A percentile compares a stretch with the other conserved stretches of the same genome.
Evolutionary conservation across 2,888 invertebrate genomes (phyloP).

Genomic region (Amblyteles armatorius): DNA sequence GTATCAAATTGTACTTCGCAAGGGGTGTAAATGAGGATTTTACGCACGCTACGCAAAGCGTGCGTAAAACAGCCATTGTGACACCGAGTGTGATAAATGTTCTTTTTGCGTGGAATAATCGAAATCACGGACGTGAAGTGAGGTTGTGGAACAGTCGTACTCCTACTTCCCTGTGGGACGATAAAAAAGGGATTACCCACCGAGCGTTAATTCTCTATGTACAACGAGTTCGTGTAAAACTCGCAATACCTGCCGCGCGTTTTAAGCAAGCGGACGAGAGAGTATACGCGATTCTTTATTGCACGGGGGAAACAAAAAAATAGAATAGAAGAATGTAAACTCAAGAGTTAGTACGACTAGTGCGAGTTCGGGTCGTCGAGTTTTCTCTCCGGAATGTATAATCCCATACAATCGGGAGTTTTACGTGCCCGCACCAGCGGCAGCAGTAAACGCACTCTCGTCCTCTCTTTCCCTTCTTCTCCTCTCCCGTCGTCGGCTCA

Average conservation of each 20-base stretch:
- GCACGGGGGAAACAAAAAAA: not conserved
- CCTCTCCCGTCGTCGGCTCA: conserved; percentile 40
- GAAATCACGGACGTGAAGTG: not conserved
- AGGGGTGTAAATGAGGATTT: not conserved
- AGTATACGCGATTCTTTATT: conserved; percentile 30
- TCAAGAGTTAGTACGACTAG: conserved; percentile 21
- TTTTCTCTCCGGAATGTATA: conserved; percentile 39
- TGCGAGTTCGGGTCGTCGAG: conserved; percentile 18
- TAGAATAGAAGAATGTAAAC: conserved; percentile 18
- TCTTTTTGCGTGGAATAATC: not conserved
- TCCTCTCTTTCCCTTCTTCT: conserved; percentile 21
- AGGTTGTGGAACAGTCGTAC: not conserved
- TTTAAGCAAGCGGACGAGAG: conserved; percentile 13
- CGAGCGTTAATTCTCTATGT: not conserved
- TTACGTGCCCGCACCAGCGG: conserved; percentile 19
- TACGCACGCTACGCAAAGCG: no score
- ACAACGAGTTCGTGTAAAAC: conserved; percentile 32
- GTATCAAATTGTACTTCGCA: no score
- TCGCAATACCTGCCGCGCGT: not conserved
- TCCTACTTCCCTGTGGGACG: not conserved
- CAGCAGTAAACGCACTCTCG: conserved; percentile 14
- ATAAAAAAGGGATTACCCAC: not conserved
- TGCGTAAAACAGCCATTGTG: no score
- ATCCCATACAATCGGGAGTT: conserved; percentile 51
- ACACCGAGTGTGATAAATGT: no score